These are phyloP conservation scores for Flabesymbios commensalis DNA, from an alignment of 2,888 invertebrate genomes.

Conservation along the genomic window DNA sequence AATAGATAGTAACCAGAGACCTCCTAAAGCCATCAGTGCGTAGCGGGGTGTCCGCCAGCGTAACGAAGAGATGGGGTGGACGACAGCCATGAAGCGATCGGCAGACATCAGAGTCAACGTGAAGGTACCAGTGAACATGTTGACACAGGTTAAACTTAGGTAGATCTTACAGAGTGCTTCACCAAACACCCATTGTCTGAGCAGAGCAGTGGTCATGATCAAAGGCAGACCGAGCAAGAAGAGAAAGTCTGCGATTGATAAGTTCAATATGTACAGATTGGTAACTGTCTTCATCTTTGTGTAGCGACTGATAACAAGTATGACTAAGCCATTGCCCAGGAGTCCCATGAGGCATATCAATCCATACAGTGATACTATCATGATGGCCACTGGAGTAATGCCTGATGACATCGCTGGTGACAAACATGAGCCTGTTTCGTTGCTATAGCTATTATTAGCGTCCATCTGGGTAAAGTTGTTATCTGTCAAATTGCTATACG, in stretches of 20 bases:
- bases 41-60: conserved; percentile 30
- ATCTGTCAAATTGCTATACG: too few species aligned
- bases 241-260: conserved; percentile 33
- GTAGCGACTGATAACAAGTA: conserved; percentile 32
- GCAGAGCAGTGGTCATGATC: conserved; percentile 30
- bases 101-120: conserved; percentile 35
- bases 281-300: conserved; percentile 39
- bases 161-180: conserved; percentile 29
- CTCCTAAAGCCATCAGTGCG: conserved; percentile 23
- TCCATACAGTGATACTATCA: too few species aligned
- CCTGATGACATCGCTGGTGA: too few species aligned
- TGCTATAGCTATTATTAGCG: too few species aligned
- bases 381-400: too few species aligned
- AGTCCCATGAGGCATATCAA: conserved; percentile 28
- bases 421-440: too few species aligned
- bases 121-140: conserved; percentile 35
- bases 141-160: conserved; percentile 34
- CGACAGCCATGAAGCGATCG: conserved; percentile 36
- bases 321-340: conserved; percentile 30
- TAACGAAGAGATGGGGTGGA: conserved; percentile 32
- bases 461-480: too few species aligned
- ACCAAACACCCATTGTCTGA: conserved; percentile 32
- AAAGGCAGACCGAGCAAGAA: conserved; percentile 34
- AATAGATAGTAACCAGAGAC: conserved; percentile 32
- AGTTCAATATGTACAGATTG: conserved; percentile 37